Percentiles rank a stretch among this genome's conserved stretches.
Conservation (phyloP, 2,797 vertebrate species). For the Pangasius macronema region DNA sequence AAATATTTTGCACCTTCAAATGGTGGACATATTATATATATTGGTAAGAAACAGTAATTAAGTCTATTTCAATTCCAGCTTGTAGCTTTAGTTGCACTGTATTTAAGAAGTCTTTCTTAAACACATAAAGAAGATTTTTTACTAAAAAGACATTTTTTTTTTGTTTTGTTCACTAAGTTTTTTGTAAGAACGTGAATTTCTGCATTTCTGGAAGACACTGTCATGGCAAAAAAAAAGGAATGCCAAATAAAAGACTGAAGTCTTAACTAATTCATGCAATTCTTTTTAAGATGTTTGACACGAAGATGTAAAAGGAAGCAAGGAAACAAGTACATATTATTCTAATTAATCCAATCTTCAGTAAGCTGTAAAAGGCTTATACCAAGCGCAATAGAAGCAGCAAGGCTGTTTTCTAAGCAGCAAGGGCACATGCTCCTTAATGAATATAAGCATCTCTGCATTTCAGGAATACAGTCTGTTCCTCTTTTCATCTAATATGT, state of each 20-base stretch:
- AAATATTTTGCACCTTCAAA: not conserved
- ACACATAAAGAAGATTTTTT: too few relatives aligned
- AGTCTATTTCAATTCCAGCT: not conserved
- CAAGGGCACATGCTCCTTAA: not conserved
- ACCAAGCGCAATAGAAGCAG: not conserved
- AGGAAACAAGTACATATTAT: not conserved
- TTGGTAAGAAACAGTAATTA: not conserved
- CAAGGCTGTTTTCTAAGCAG: not conserved
- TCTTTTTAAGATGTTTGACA: not conserved
- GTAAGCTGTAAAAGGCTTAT: not conserved
- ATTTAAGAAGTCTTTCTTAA: not conserved
- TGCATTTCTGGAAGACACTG: not conserved
- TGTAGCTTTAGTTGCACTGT: not conserved
- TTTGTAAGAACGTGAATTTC: not conserved
- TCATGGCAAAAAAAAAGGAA: not conserved
- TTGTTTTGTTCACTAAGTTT: not conserved
- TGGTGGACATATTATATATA: not conserved
- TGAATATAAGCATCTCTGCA: conserved; percentile 8
- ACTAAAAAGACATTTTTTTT: not conserved
- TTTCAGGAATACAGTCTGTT: not conserved
- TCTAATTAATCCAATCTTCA: not conserved
- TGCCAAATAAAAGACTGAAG: not conserved
- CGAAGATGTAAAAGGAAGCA: not conserved
- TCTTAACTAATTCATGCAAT: not conserved
- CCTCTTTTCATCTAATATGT: not conserved